Evolutionary conservation across 2,113 vertebrate genomes (phyloP), one percentile per base, ranked within the genome.

Genomic region (Oncorhynchus gorbuscha): DNA sequence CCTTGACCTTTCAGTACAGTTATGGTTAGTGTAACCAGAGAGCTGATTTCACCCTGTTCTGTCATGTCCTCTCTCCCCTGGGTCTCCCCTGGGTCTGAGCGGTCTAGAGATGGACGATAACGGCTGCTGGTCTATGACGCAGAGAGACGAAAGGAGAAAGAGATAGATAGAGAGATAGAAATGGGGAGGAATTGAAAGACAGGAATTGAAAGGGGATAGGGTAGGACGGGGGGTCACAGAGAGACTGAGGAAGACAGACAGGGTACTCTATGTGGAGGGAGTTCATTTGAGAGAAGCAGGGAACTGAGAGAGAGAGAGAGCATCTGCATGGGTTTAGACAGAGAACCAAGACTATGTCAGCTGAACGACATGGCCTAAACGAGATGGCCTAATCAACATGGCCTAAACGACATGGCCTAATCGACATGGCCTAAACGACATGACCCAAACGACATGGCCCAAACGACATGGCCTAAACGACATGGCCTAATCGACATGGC

Each of bases 281-380:
- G 3, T 22, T 61, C 59, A 61, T 61, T 22, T 8, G n/a, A 22
- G 7, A 62, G 59, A 12, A n/a, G 59, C 14, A 4, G 59, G 59
- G 59, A 62, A 8, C 59, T 22, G 13, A 16, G n/a, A 16, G 51
- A 55, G 49, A 55, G 49, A 45, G 39, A 58, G 13, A 58, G 18
- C 1, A 67, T 84, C 75, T 85, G 81, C 61, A 22, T 5, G 1
- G 68, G 16, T 73, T 11, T 13, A 7, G 8, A 45, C 8, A 45
- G 69, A 11, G 30, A 32, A 82, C 79, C 87, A 83, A 85, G 80
- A 85, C 77, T 77, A 2, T 9, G 83, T 82, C 79, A 83, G 66
- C 73, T 68, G 72, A 87, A 85, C 18, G 69, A 76, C 81, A 74
- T 16, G 3, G 61, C 67, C 55, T 89, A 84, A 87, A 24, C 1